These are phyloP conservation scores for Jordanella pulchra DNA, from an alignment of 2,797 vertebrate species.

Conservation along the genomic window DNA sequence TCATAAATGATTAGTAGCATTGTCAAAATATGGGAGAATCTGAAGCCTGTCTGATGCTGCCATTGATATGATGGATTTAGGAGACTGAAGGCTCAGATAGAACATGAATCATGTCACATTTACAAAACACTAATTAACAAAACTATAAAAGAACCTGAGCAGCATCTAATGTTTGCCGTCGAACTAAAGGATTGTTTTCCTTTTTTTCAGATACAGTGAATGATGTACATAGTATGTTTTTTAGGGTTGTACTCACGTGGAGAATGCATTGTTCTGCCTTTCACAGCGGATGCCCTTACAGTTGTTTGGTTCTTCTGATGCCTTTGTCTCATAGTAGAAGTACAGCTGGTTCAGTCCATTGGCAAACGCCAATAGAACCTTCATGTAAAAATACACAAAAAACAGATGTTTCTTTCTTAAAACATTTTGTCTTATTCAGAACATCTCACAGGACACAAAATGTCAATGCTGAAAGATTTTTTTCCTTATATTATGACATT, in stretches of 20 bases:
- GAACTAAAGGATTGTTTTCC: not conserved
- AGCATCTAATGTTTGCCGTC: not conserved
- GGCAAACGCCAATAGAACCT: slow-evolving; percentile 93
- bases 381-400: not conserved
- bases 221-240: not conserved
- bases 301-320: slow-evolving; percentile 93
- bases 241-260: slow-evolving; percentile 85
- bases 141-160: not conserved
- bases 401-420: not conserved
- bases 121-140: not conserved
- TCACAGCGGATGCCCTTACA: slow-evolving; percentile 98
- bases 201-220: not conserved
- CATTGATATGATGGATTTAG: not conserved
- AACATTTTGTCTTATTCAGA: too few species aligned
- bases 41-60: not conserved
- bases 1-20: too few species aligned
- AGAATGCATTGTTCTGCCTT: slow-evolving; percentile 98
- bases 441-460: not conserved
- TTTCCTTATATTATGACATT: not conserved
- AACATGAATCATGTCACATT: not conserved
- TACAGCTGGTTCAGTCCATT: slow-evolving; percentile 98
- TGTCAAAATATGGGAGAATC: not conserved
- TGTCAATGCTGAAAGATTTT: not conserved
- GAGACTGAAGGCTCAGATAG: not conserved
- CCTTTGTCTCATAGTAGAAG: slow-evolving; percentile 98